Evolutionary conservation across 2,888 invertebrate species (phyloP).

Genomic region (Stratiomys singularior): DNA sequence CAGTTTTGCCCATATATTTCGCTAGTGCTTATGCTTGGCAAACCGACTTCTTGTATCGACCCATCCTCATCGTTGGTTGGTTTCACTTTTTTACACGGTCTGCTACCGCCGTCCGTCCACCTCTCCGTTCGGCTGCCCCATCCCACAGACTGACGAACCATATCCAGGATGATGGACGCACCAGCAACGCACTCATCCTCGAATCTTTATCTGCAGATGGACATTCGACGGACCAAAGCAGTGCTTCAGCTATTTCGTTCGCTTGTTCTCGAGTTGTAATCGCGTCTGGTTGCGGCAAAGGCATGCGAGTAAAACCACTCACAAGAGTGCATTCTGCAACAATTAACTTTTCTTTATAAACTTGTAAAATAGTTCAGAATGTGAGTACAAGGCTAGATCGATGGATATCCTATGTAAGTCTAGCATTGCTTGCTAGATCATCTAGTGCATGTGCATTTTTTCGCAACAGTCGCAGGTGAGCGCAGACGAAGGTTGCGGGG

Average conservation of each 20-base stretch:
- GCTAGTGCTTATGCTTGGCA: not conserved
- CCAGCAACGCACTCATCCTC: not conserved
- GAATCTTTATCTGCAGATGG: not conserved
- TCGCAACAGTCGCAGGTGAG: slow-evolving; percentile 1
- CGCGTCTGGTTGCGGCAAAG: slow-evolving; percentile 10
- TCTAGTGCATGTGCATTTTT: slow-evolving; percentile 23
- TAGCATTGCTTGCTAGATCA: slow-evolving; percentile 11
- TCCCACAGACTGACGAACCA: not conserved
- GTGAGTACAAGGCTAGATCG: not conserved
- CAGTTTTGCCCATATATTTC: slow-evolving; percentile 17
- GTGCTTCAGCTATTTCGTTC: not conserved
- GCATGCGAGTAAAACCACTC: not conserved
- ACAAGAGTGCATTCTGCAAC: slow-evolving; percentile 28
- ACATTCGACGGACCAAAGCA: not conserved
- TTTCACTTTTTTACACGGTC: slow-evolving; percentile 41
- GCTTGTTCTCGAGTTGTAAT: slow-evolving; percentile 4
- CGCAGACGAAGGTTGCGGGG: not conserved
- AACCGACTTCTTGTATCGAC: not conserved
- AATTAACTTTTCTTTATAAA: slow-evolving; percentile 39
- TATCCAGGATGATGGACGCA: not conserved
- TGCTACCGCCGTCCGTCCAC: not conserved
- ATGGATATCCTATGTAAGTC: not conserved
- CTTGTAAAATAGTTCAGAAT: slow-evolving; percentile 30
- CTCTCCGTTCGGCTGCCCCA: not conserved
- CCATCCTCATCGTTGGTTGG: not conserved